Conservation (phyloP, 2,113 vertebrate genomes). For the Bucco capensis region DNA sequence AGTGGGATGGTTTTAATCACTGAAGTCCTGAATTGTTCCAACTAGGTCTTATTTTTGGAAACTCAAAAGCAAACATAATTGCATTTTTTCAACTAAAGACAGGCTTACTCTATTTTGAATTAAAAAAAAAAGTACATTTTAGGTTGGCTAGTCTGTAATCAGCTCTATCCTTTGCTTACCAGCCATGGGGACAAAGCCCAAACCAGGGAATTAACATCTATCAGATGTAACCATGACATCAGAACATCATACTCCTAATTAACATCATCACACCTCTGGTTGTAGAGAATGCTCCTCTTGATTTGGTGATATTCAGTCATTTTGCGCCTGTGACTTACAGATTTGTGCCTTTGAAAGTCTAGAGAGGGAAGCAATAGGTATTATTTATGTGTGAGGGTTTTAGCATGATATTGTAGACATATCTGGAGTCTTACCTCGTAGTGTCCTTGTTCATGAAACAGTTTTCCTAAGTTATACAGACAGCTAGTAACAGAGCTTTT, state of each 20-base stretch:
- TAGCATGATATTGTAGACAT: neutral
- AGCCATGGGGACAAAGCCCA: neutral
- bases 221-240: neutral
- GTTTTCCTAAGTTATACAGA: conserved; percentile 96
- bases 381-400: neutral
- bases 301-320: neutral
- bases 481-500: conserved; percentile 98
- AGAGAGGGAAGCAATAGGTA: neutral
- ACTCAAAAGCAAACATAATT: neutral
- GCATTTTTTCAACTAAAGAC: neutral
- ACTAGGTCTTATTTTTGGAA: neutral
- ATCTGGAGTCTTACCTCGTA: conserved; percentile 82
- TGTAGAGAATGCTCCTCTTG: neutral
- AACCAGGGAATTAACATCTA: neutral
- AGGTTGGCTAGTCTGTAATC: neutral
- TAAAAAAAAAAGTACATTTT: neutral
- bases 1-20: neutral
- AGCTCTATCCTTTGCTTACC: neutral
- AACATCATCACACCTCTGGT: neutral
- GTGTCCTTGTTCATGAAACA: conserved; percentile 94
- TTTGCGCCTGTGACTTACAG: neutral
- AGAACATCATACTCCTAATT: neutral
- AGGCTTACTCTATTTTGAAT: neutral
- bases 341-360: neutral
- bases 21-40: neutral